phyloP scores from a whole-genome alignment of 2,113 vertebrate genomes.

The Sceloporus tristichus region DNA sequence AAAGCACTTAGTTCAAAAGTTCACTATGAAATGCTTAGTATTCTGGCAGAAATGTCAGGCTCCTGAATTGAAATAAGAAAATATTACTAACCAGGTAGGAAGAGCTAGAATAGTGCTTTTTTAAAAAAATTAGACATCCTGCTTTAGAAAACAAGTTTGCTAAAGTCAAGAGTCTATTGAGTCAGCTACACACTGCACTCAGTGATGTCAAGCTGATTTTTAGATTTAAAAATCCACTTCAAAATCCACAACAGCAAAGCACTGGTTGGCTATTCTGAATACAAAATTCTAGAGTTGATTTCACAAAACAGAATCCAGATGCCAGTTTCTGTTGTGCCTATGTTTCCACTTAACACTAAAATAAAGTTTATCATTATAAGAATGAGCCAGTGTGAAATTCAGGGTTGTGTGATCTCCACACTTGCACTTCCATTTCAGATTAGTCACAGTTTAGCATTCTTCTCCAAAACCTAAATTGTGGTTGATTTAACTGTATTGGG shows the following conservation, averaged over 20 bases:
- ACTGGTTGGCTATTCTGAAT: not conserved
- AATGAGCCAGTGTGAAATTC: too few species aligned
- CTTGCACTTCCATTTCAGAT: too few species aligned
- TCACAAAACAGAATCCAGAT: not conserved
- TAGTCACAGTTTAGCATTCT: too few species aligned
- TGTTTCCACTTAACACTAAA: too few species aligned
- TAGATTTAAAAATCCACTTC: not conserved
- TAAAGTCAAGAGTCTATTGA: slow-evolving; percentile 9
- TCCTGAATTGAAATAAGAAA: not conserved
- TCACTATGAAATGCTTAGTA: not conserved
- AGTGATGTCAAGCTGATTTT: slow-evolving; percentile 1
- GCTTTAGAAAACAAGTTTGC: not conserved
- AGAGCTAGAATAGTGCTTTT: too few species aligned
- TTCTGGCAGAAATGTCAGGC: not conserved
- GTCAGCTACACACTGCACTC: not conserved
- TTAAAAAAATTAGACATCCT: not conserved
- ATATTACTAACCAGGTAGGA: not conserved
- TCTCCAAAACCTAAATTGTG: too few species aligned
- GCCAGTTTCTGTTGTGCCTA: not conserved
- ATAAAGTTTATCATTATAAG: too few species aligned
- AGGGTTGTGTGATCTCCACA: too few species aligned
- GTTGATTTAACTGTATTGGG: too few species aligned
- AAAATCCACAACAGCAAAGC: not conserved
- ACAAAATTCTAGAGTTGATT: not conserved
- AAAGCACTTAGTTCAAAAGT: not conserved